Evolutionary conservation across 2,888 invertebrate species (phyloP).

Genomic region (Phymatocera aterrima): DNA sequence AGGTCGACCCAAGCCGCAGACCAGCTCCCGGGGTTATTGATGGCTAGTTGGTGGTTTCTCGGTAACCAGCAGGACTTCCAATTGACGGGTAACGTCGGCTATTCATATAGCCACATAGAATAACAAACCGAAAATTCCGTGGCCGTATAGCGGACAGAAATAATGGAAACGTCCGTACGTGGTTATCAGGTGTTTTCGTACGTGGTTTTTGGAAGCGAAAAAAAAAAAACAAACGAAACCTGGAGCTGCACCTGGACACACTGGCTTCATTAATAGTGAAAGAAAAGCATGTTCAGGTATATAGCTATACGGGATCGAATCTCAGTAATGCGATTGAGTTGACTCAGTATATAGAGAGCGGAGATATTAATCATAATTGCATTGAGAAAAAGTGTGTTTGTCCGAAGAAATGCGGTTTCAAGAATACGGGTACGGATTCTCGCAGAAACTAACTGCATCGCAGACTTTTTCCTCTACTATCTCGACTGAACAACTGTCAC

Average conservation of each 20-base stretch:
- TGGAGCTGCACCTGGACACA: not conserved
- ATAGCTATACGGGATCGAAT: too few species aligned
- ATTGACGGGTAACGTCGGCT: not conserved
- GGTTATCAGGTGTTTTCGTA: not conserved
- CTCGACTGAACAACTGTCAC: slow-evolving; percentile 2
- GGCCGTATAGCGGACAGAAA: not conserved
- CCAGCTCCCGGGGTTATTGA: not conserved
- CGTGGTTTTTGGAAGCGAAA: not conserved
- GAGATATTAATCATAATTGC: too few species aligned
- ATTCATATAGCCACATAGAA: not conserved
- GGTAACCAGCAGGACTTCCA: slow-evolving; percentile 7
- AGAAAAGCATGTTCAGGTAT: too few species aligned
- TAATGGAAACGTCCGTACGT: not conserved
- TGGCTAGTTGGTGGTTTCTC: not conserved
- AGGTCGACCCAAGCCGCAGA: not conserved
- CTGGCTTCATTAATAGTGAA: too few species aligned
- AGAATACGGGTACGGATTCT: not conserved
- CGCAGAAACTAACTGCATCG: slow-evolving; percentile 38
- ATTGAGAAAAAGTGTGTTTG: not conserved
- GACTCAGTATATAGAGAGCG: not conserved
- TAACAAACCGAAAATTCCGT: not conserved
- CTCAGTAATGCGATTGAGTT: too few species aligned
- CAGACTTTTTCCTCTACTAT: slow-evolving; percentile 31
- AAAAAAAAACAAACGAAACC: slow-evolving; percentile 25
- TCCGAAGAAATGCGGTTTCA: not conserved